phyloP scores from a whole-genome alignment of 2,113 vertebrate species.

The Opisthocomus hoazin region DNA sequence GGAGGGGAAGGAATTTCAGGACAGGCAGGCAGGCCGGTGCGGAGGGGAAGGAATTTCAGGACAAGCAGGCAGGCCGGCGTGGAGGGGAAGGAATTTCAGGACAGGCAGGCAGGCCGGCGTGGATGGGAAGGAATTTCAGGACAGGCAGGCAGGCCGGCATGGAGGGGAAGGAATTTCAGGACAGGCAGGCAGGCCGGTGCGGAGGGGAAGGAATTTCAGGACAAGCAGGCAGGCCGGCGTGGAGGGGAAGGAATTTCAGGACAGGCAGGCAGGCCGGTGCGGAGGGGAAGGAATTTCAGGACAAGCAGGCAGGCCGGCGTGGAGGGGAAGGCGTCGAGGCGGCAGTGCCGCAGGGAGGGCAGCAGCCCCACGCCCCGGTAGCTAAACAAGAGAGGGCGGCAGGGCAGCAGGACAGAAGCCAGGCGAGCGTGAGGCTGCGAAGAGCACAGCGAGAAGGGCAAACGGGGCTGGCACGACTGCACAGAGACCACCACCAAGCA shows the following conservation, averaged over 20 bases:
- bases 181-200: not conserved
- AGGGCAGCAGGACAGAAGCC: not conserved
- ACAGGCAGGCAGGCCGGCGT: not conserved
- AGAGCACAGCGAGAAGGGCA: not conserved
- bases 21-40: not conserved
- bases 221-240: not conserved
- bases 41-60: not conserved
- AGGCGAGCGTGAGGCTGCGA: accelerated
- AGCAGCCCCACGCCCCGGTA: not conserved
- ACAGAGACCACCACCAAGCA: accelerated
- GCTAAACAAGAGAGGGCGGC: not conserved
- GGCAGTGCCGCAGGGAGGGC: not conserved
- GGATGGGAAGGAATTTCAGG: not conserved
- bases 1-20: not conserved
- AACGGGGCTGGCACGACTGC: not conserved
- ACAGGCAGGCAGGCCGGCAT: not conserved
- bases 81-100: not conserved
- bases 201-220: not conserved
- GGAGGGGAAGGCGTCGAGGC: not conserved
- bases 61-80: not conserved
- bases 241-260: not conserved
- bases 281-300: not conserved
- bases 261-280: not conserved
- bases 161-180: not conserved
- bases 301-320: not conserved